phyloP scores from a whole-genome alignment of 2,888 invertebrate genomes.

The Cylindroiulus punctatus region DNA sequence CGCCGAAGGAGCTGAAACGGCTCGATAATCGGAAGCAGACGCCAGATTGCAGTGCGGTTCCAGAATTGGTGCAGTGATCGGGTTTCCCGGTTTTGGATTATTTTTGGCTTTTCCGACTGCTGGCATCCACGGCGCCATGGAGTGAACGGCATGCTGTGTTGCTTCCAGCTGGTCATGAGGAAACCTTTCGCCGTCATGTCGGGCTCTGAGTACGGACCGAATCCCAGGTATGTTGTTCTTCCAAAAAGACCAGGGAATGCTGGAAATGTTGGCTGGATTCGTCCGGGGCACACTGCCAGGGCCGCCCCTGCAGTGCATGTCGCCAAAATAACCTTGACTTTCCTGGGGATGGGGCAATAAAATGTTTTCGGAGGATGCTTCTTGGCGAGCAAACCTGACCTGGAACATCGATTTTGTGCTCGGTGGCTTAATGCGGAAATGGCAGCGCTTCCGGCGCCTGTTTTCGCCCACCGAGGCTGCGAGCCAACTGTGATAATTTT shows the following conservation, averaged over 20 bases:
- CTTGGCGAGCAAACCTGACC: no score
- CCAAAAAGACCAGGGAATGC: background rate
- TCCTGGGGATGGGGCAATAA: background rate
- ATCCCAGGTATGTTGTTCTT: constrained; percentile 8
- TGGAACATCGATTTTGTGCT: no score
- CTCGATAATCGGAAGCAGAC: constrained; percentile 25
- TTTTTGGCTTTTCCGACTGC: background rate
- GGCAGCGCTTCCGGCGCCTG: background rate
- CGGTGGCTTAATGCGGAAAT: background rate
- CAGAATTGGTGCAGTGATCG: constrained; percentile 22
- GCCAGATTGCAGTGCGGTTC: constrained; percentile 16
- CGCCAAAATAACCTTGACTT: constrained; percentile 7
- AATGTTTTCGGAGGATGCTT: background rate
- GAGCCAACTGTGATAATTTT: no score
- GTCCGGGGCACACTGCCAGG: background rate
- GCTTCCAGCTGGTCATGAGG: constrained; percentile 46
- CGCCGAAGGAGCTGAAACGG: background rate
- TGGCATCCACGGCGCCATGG: background rate
- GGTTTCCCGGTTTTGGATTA: background rate
- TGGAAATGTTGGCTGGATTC: background rate
- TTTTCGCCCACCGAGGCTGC: no score
- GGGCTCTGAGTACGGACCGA: constrained; percentile 43
- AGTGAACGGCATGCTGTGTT: constrained; percentile 47
- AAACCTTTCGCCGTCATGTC: constrained; percentile 48
- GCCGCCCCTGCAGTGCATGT: background rate